Evolutionary conservation across 2,113 vertebrate species (phyloP), one percentile per base, ranked within the genome.

Genomic region (Phodopus roborovskii): DNA sequence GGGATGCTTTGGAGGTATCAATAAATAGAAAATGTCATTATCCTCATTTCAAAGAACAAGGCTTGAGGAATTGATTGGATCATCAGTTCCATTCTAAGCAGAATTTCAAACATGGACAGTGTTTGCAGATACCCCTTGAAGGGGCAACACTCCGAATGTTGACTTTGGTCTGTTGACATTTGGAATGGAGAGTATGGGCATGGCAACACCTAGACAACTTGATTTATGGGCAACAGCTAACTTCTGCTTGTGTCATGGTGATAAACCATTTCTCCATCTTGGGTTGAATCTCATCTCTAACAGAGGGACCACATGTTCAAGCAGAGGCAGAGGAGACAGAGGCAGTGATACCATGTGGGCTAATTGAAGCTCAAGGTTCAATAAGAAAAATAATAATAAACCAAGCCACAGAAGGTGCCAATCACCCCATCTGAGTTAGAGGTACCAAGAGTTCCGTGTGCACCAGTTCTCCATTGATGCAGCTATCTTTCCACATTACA

Each of bases 61-160:
- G 91, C 88, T 92, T 19, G 89, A 98, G 88, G 85, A 97, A 97
- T 62, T 98, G 97, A 97, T 96, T 97, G 97, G 97, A 94, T 96
- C 98, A 98, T 97, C 96, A 96, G 79, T 98, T 97, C 94, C 96
- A 96, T 98, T 97, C 98, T 97, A 90, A 98, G 92, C 78, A 97
- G 96, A 98, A 98, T 98, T 98, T 97, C 97, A 97, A 98, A 96
- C 78, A 79, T 36, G 96, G 83, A 93, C 90, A 93, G 97, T 94
- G 97, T 97, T 94, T 97, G 94, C 92, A 90, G 81, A 96, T 22
- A 60, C 95, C 97, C 92, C 97, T 96, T 48, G 60, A 94, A 96
- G 96, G 97, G 74, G 93, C 70, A 81, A 90, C 96, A 94, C 85
- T 74, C 92, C 17, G 81, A 96, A 95, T 96, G 97, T 97, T 96